Evolutionary conservation across 2,888 invertebrate species (phyloP), one percentile per base, ranked within the genome.

Genomic region (Smittia aterrima): DNA sequence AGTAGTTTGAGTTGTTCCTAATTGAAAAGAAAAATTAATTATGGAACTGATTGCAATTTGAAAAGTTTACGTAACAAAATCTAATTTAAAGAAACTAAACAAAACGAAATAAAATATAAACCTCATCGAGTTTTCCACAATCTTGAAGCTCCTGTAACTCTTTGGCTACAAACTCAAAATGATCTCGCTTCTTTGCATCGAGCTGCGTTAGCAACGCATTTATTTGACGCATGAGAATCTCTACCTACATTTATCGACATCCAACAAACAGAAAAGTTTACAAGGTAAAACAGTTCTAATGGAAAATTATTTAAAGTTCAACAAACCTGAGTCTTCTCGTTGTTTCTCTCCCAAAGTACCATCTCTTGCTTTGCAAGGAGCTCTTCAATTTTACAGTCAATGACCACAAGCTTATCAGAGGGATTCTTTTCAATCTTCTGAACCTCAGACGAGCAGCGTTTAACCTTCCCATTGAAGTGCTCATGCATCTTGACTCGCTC

Each of bases 171-270:
- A 85, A 87, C 77, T 84, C 83, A 68, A 85, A 85, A 77, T 87
- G 81, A 79, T 85, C 85, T 40, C 83, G 81, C 78, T 82, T 82
- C 82, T 86, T 87, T 77, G 83, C 84, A 77, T 84, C 85, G 77
- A 87, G 82, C 79, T 85, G 85, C 54, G 83, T 80, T 78, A 85
- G 84, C 79, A 88, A 83, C 71, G 85, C 86, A 77, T 85, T 84
- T 81, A 88, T 86, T 81, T 86, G 86, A 77, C 84, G 84, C 82
- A 87, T 88, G 82, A 89, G 89, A 80, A 86, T 86, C 83, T 88
- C 87, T 83, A 89, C 89, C 90, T 90, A 82, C 79, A 76, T 76
- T 76, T 74, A 62, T 71, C 53, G n/a, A 64, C 80, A 79, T 79
- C 79, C 80, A 79, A 81, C 78, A 80, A 80, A 80, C 78, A 79